Evolutionary conservation across 2,888 invertebrate species (phyloP).

Genomic region (Selenia dentaria): DNA sequence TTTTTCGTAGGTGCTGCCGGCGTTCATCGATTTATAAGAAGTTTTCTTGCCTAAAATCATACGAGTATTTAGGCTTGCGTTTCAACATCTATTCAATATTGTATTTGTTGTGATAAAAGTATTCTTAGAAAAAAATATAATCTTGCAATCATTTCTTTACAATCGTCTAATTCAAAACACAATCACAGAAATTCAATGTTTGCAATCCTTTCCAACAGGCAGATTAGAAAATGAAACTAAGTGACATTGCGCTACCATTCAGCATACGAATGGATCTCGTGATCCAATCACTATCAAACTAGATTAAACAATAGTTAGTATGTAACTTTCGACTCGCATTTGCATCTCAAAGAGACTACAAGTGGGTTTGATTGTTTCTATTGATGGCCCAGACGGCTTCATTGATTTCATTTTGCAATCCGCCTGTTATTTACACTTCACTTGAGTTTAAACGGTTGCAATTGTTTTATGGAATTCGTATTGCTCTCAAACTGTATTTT

Average conservation of each 20-base stretch:
- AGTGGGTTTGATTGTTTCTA: constrained; percentile 14
- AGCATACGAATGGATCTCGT: constrained; percentile 3
- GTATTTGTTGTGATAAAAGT: too few relatives aligned
- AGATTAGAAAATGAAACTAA: constrained; percentile 17
- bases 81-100: too few relatives aligned
- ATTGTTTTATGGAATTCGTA: too few relatives aligned
- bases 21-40: too few relatives aligned
- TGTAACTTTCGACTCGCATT: constrained; percentile 1
- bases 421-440: constrained; percentile 16
- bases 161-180: not conserved
- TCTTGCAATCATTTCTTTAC: too few relatives aligned
- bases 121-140: too few relatives aligned
- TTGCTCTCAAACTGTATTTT: too few relatives aligned
- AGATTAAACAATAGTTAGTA: not conserved
- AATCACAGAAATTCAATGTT: constrained; percentile 9
- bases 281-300: constrained; percentile 14
- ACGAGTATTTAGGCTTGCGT: too few relatives aligned
- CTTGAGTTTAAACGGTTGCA: not conserved
- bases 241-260: not conserved
- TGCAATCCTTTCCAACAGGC: constrained; percentile 4
- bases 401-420: constrained; percentile 16
- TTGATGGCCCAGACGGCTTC: constrained; percentile 5
- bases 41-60: too few relatives aligned
- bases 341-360: constrained; percentile 11
- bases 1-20: too few relatives aligned